Percentiles rank a stretch among this genome's conserved stretches.
Evolutionary conservation across 35 echinoderm and acorn worm genomes (phyloP).

Genomic region (Diadema setosum): DNA sequence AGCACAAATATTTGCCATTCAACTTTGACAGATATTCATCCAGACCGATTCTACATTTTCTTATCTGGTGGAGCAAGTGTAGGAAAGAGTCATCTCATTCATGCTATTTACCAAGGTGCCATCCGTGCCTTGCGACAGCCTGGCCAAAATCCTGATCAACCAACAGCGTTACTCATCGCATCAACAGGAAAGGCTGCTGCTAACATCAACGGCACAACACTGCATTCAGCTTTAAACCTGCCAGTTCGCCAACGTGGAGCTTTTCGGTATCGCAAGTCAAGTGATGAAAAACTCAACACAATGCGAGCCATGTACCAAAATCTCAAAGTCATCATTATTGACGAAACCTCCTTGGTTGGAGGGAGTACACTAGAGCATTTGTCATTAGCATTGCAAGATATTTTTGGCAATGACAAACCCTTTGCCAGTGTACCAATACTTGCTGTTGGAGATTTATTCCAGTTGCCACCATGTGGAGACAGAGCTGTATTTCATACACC

Average conservation of each 20-base stretch:
- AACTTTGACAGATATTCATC: not conserved
- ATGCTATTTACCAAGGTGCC: not conserved
- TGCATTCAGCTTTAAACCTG: conserved; percentile 46
- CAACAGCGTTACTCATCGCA: conserved; percentile 20
- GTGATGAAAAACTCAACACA: conserved; percentile 10
- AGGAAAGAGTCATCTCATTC: conserved; percentile 29
- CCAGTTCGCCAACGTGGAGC: not conserved
- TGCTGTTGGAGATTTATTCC: not conserved
- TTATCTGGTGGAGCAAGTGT: conserved; percentile 48
- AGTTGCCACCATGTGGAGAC: not conserved
- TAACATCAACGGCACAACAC: conserved; percentile 33
- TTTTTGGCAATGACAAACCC: not conserved
- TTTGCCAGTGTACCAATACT: not conserved
- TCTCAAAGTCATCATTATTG: conserved; percentile 33
- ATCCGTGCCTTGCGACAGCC: not conserved
- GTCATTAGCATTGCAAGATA: not conserved
- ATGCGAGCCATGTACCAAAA: conserved; percentile 2
- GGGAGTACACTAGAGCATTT: not conserved
- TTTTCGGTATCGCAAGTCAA: conserved; percentile 1
- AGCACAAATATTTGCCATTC: conserved; percentile 1
- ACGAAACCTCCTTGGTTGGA: conserved; percentile 55
- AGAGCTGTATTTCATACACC: not conserved
- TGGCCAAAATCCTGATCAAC: conserved; percentile 20
- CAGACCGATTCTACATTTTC: conserved; percentile 19
- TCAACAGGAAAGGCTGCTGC: conserved; percentile 50